These are phyloP conservation scores for Luscinia megarhynchos DNA, from an alignment of 2,797 vertebrate genomes.

Conservation along the genomic window DNA sequence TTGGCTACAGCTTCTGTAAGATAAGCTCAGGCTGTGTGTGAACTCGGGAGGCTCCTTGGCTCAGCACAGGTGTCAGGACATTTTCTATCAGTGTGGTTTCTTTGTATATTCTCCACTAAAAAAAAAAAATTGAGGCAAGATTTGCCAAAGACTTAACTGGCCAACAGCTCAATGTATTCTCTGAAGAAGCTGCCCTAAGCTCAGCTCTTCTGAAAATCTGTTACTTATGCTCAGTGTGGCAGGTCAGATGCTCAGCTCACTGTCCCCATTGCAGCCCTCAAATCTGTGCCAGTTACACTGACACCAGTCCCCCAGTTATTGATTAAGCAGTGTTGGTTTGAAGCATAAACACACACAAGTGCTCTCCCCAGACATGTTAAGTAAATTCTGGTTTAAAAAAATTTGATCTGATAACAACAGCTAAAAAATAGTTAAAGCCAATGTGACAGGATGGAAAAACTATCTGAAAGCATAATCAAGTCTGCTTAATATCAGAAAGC, in stretches of 20 bases:
- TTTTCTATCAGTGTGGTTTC: background rate
- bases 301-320: background rate
- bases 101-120: background rate
- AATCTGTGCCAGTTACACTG: background rate
- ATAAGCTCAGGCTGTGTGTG: background rate
- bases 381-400: background rate
- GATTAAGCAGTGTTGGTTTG: background rate
- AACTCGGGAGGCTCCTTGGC: background rate
- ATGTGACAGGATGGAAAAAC: background rate
- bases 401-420: background rate
- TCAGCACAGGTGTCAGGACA: background rate
- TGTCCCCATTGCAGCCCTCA: background rate
- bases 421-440: constrained; percentile 34
- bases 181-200: background rate
- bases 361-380: background rate
- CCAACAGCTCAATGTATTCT: background rate
- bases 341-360: background rate
- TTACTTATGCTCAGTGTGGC: background rate
- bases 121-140: background rate
- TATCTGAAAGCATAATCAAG: constrained; percentile 44
- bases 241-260: background rate
- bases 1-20: constrained; percentile 32
- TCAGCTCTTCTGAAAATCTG: background rate
- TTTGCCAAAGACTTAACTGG: constrained; percentile 9
- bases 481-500: constrained; percentile 32